These are phyloP conservation scores for Amblyornis subalaris DNA, from an alignment of 2,113 vertebrate genomes.

Conservation along the genomic window DNA sequence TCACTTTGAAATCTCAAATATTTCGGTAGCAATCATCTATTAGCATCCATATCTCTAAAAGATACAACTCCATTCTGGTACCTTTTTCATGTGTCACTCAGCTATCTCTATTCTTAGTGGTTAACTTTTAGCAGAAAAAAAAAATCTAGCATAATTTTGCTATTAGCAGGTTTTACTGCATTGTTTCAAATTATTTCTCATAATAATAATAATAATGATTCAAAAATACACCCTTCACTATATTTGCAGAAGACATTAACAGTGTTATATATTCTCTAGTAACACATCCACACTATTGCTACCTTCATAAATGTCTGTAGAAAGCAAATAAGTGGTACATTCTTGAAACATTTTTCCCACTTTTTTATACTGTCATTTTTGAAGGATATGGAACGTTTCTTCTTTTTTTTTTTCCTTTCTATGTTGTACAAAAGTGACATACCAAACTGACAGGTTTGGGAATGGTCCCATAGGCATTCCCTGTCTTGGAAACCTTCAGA, in stretches of 20 bases:
- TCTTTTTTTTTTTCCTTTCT: not conserved
- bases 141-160: not conserved
- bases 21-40: not conserved
- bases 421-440: not conserved
- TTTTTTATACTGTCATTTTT: not conserved
- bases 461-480: not conserved
- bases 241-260: not conserved
- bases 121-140: not conserved
- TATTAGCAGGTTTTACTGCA: not conserved
- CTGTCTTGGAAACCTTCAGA: not conserved
- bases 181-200: not conserved
- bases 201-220: not conserved
- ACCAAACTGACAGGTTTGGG: not conserved
- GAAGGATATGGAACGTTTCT: not conserved
- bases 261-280: not conserved
- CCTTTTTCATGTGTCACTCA: not conserved
- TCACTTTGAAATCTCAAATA: not conserved
- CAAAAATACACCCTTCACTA: not conserved
- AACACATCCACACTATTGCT: not conserved
- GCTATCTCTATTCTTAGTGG: not conserved
- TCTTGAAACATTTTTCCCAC: not conserved
- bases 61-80: no score
- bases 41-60: not conserved
- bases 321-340: not conserved
- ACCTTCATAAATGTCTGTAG: not conserved